Base-by-base conservation (phyloP, 2,797 vertebrate species). In the Enteromius mattozi region DNA sequence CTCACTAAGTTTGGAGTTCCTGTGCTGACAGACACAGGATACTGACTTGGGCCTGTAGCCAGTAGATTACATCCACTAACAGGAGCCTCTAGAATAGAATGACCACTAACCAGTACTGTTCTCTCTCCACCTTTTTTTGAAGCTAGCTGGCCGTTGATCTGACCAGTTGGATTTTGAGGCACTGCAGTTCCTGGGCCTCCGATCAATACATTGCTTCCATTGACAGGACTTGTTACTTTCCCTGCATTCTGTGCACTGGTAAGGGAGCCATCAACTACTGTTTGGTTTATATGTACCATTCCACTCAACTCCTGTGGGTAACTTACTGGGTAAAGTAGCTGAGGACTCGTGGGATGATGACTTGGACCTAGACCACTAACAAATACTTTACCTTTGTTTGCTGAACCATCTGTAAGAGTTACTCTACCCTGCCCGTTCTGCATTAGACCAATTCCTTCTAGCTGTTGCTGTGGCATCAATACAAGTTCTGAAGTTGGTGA, bases 401-500 rank as follows among this genome's bases (percentile, higher is more conserved):
- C 21, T 37, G 47, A 24, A 69, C 45, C 30, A 19, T 71, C 68
- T 7, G 3, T 3, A 42, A 70, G 13, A 13, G n/a, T 21, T 21
- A 71, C 10, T 47, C 13, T 80, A 24, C 45, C 21, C 21, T 77
- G 27, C 13, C 13, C 14, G 0, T 8, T 40, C 63, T 77, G 79
- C 13, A 77, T 7, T 7, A 40, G 49, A 69, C 35, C n/a, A 33
- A 27, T 65, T 75, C 61, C 21, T 17, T 27, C 7, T 40, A 68
- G 9, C n/a, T 69, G 71, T 69, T 76, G 72, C 61, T 40, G 65
- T 72, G n/a, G 56, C 12, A 82, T 33, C 80, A 82, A 54, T 40
- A 71, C 37, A 30, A 78, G 6, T 42, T 72, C 74, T 71, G 70
- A 5, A 65, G 35, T 21, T 79, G 75, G 47, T 37, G 56, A 47